Evolutionary conservation across 2,888 invertebrate species (phyloP), one percentile per base, ranked within the genome.

Genomic region (Azorinus chamasolen): DNA sequence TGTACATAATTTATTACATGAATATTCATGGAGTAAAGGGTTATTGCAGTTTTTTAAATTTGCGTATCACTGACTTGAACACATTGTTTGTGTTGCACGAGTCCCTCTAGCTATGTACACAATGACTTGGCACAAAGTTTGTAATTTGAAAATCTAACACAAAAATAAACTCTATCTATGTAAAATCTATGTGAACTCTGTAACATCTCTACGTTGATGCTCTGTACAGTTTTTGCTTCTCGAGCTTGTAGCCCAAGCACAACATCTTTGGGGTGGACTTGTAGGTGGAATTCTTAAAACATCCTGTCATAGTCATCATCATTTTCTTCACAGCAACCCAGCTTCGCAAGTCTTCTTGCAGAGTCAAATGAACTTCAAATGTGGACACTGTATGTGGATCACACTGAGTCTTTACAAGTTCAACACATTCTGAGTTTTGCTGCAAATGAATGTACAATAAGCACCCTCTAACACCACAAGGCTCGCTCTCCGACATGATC

Each of bases 271-370:
- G 85, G 8, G 85, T 75, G 0, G 79, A 62, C 14, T 70, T 84
- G 80, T 86, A 88, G 12, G 72, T 69, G 6, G 83, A 80, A 46
- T 83, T 68, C 50, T 85, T 73, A 65, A 89, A 86, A 66, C 87
- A 85, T 8, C 88, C 87, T 46, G 87, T 84, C 18, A 90, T 55
- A 20, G 85, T 76, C 51, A 87, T 79, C 22, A 97, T 95, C 94
- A 97, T 96, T 93, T 97, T 97, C 93, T 97, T 97, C 94, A 97
- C 94, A 92, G 96, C 95, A 88, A 96, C 96, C 97, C 97, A 97
- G 91, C 96, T 96, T 88, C 96, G 96, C 76, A 96, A 95, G 91
- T 97, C 96, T 93, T 97, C 97, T 93, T 96, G 96, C 86, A 98
- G 95, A 61, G 97, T 97, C 84, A 98, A 94, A 94, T 96, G 96